Percentiles rank a stretch among this genome's conserved stretches.
phyloP scores from a whole-genome alignment of 2,113 vertebrate species.

The Poeciliopsis retropinna region DNA sequence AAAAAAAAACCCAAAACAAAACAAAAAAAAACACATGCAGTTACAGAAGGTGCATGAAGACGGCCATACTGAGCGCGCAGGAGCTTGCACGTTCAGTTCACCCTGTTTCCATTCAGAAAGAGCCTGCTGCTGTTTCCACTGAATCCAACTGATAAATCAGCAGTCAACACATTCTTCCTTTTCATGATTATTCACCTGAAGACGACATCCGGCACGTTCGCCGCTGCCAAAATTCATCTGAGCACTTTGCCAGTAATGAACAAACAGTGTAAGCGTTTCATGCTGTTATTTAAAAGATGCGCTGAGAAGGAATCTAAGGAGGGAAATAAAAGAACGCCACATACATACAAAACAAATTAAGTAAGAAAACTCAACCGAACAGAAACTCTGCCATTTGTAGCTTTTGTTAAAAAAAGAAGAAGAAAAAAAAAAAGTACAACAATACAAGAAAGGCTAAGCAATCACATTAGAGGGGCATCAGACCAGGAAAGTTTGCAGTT shows the following conservation, averaged over 20 bases:
- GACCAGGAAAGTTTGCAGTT: conserved; percentile 28
- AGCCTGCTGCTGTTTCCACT: conserved; percentile 9
- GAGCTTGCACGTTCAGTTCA: conserved; percentile 20
- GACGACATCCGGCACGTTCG: neutral
- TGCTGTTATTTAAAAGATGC: neutral
- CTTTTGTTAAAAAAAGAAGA: neutral
- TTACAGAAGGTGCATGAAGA: conserved; percentile 65
- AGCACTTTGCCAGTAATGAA: neutral
- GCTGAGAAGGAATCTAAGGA: conserved; percentile 5
- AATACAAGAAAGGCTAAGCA: conserved; percentile 45
- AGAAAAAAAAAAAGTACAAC: conserved; percentile 7
- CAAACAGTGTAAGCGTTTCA: neutral
- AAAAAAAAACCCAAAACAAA: neutral
- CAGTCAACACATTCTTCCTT: neutral
- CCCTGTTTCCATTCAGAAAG: conserved; percentile 12
- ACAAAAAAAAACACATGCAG: conserved; percentile 58
- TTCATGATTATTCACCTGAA: conserved; percentile 11
- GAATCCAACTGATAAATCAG: conserved; percentile 16
- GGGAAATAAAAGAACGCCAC: conserved; percentile 6
- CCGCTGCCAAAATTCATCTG: neutral
- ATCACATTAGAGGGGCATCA: conserved; percentile 42
- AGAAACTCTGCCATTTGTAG: conserved; percentile 35
- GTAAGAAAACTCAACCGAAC: neutral
- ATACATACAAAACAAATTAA: neutral
- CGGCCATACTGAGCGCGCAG: conserved; percentile 54